These are phyloP conservation scores for Axea sp. DNA, from an alignment of 2,888 invertebrate species.

Conservation along the genomic window DNA sequence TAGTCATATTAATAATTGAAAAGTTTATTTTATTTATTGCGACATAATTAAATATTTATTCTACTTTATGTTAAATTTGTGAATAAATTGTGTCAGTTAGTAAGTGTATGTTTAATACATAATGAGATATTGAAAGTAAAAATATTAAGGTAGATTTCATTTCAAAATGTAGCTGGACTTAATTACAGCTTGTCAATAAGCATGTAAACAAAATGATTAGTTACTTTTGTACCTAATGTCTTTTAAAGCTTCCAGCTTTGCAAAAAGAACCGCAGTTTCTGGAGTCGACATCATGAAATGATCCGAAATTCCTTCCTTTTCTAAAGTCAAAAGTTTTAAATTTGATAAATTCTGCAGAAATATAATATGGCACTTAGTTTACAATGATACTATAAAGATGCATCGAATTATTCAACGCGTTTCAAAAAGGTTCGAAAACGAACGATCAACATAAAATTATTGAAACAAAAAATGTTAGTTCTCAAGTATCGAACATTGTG, in stretches of 20 bases:
- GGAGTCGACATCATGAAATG: conserved; percentile 84
- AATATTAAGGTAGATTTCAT: no score
- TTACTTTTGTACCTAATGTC: conserved; percentile 89
- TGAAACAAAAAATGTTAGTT: not conserved
- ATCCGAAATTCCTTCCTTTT: conserved; percentile 7
- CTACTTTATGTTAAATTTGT: no score
- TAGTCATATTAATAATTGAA: no score
- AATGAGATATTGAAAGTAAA: no score
- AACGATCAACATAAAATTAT: conserved; percentile 1
- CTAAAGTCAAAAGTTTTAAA: conserved; percentile 17
- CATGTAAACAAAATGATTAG: no score
- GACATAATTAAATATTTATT: no score
- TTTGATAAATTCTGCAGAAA: conserved; percentile 1
- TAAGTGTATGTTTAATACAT: no score
- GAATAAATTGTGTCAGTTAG: no score
- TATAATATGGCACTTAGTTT: conserved; percentile 32
- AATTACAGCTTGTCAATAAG: no score
- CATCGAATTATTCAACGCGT: conserved; percentile 23
- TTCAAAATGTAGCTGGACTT: no score
- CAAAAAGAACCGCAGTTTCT: conserved; percentile 92
- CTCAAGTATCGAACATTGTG: conserved; percentile 30
- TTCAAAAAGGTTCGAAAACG: conserved; percentile 1
- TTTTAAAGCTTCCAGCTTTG: conserved; percentile 95
- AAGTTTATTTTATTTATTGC: no score
- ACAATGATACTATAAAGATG: conserved; percentile 18